These are phyloP conservation scores for Seira musarum DNA, from an alignment of 2,888 invertebrate genomes.

Conservation along the genomic window DNA sequence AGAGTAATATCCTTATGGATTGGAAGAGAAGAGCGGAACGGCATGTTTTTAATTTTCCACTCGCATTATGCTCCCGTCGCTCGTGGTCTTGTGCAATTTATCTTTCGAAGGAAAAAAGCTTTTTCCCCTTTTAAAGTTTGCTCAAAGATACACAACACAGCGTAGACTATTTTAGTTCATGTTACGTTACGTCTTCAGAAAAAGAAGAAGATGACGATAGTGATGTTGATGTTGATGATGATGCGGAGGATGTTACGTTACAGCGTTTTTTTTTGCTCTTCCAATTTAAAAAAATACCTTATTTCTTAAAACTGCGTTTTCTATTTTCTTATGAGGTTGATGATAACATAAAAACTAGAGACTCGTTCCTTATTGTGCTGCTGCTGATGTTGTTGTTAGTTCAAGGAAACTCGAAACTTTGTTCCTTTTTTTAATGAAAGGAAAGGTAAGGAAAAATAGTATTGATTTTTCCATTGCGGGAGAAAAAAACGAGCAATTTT, in stretches of 20 bases:
- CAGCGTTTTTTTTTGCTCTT: conserved; percentile 7
- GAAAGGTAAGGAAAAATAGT: neutral
- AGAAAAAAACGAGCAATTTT: no score
- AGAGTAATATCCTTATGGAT: conserved; percentile 55
- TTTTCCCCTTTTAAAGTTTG: conserved; percentile 50
- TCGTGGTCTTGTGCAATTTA: conserved; percentile 68
- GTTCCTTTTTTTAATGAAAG: no score
- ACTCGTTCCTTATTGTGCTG: no score
- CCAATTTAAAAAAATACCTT: neutral
- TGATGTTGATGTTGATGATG: no score
- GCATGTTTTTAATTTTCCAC: conserved; percentile 69
- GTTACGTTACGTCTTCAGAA: no score
- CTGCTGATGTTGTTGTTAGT: no score
- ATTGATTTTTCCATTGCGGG: conserved; percentile 26
- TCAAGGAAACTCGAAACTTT: no score
- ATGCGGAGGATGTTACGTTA: no score
- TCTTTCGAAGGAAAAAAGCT: conserved; percentile 64
- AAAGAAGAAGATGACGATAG: no score
- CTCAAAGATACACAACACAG: conserved; percentile 35
- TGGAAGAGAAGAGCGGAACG: conserved; percentile 64
- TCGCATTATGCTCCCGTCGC: conserved; percentile 61
- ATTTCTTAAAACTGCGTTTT: neutral
- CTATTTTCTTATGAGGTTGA: conserved; percentile 20
- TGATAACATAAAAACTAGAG: conserved; percentile 24
- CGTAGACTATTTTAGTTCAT: no score